Evolutionary conservation across 2,888 invertebrate genomes (phyloP).

Genomic region (Drosophila engyochracea): DNA sequence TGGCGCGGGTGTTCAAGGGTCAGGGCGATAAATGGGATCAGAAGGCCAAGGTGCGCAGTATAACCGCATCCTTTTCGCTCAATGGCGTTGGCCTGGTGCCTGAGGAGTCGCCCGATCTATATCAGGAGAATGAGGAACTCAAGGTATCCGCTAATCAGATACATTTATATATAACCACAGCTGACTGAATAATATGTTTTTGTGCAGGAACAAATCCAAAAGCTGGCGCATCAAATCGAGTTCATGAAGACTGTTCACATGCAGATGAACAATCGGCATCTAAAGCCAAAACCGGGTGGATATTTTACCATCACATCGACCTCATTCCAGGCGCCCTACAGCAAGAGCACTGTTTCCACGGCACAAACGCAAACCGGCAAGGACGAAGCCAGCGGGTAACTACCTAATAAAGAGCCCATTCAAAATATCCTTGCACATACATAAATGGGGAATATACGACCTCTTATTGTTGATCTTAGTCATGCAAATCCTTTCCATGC

Average conservation of each 20-base stretch:
- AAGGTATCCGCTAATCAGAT: slow-evolving; percentile 87
- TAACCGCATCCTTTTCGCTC: slow-evolving; percentile 93
- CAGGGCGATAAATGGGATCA: slow-evolving; percentile 97
- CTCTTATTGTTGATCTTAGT: not conserved
- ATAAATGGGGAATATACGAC: not conserved
- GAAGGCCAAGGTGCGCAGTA: slow-evolving; percentile 92
- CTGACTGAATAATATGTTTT: not conserved
- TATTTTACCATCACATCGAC: slow-evolving; percentile 90
- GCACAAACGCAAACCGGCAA: slow-evolving; percentile 84
- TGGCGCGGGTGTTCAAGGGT: slow-evolving; percentile 92
- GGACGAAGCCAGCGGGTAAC: slow-evolving; percentile 75
- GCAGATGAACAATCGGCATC: slow-evolving; percentile 96
- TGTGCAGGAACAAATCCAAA: slow-evolving; percentile 94
- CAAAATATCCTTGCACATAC: not conserved
- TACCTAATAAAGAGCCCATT: not conserved
- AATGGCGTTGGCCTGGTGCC: slow-evolving; percentile 94
- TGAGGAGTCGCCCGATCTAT: slow-evolving; percentile 94
- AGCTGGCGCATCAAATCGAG: slow-evolving; percentile 95
- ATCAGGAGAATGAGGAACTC: slow-evolving; percentile 95
- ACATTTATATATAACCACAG: accelerated
- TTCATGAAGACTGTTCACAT: slow-evolving; percentile 97
- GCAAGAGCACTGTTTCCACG: slow-evolving; percentile 82
- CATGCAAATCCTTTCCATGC: not conserved
- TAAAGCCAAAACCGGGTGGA: slow-evolving; percentile 93
- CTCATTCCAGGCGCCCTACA: slow-evolving; percentile 85